phyloP scores from a whole-genome alignment of 2,797 vertebrate species.

The Anableps anableps region DNA sequence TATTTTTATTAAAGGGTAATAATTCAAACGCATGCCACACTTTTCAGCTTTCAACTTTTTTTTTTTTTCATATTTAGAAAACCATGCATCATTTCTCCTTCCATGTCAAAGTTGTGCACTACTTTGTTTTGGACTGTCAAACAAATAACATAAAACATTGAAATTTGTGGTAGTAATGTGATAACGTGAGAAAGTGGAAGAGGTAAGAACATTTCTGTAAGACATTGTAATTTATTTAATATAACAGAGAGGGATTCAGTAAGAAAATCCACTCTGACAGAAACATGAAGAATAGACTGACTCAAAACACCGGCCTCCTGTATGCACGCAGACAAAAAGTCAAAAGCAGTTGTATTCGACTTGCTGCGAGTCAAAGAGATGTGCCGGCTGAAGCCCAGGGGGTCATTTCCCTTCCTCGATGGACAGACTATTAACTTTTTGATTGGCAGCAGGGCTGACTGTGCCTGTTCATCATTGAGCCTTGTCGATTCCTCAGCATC shows the following conservation, averaged over 20 bases:
- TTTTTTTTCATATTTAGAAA: not conserved
- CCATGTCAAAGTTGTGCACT: not conserved
- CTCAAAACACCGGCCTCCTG: conserved; percentile 23
- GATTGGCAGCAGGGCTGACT: conserved; percentile 82
- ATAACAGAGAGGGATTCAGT: conserved; percentile 1
- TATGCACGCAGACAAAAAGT: conserved; percentile 61
- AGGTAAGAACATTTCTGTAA: not conserved
- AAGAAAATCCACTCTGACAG: conserved; percentile 55
- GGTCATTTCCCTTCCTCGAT: conserved; percentile 77
- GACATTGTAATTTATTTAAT: conserved; percentile 16
- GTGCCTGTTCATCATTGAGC: conserved; percentile 79
- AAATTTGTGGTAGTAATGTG: not conserved
- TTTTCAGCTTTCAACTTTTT: not conserved
- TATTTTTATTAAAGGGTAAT: not conserved
- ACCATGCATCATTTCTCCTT: not conserved
- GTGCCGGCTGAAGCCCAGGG: conserved; percentile 72
- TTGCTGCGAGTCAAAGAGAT: conserved; percentile 45
- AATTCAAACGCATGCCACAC: not conserved
- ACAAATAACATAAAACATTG: not conserved
- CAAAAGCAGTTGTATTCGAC: conserved; percentile 71
- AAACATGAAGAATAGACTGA: conserved; percentile 27
- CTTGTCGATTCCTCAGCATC: conserved; percentile 81
- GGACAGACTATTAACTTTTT: conserved; percentile 87
- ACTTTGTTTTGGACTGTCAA: not conserved
- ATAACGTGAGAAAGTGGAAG: not conserved